These are phyloP conservation scores for Sialis lutaria DNA, from an alignment of 2,888 invertebrate genomes.

Conservation along the genomic window DNA sequence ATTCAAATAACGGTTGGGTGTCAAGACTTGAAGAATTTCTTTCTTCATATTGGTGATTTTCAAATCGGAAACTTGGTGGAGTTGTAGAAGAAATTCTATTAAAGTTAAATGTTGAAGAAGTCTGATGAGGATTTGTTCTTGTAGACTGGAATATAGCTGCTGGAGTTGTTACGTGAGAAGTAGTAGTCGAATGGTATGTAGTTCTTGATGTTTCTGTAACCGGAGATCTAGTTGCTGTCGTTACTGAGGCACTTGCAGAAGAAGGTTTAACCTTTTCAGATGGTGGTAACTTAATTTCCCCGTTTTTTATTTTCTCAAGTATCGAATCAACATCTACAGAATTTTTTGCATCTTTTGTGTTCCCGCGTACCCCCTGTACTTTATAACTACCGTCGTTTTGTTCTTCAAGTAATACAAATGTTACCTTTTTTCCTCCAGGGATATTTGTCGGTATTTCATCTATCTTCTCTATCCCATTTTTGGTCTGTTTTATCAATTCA, in stretches of 20 bases:
- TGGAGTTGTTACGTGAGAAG: slow-evolving; percentile 11
- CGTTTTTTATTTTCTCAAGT: slow-evolving; percentile 60
- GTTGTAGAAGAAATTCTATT: neutral
- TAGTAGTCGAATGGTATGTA: slow-evolving; percentile 7
- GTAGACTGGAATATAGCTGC: slow-evolving; percentile 13
- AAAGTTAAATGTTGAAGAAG: neutral
- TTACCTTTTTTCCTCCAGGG: slow-evolving; percentile 60
- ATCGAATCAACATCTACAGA: slow-evolving; percentile 64
- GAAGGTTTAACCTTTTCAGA: slow-evolving; percentile 16
- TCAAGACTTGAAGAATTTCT: neutral
- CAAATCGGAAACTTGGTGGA: too few species aligned
- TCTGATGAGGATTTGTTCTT: slow-evolving; percentile 10
- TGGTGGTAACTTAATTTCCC: slow-evolving; percentile 64
- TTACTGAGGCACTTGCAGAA: neutral
- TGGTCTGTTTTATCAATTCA: slow-evolving; percentile 60
- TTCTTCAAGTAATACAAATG: slow-evolving; percentile 72
- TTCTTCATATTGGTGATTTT: too few species aligned
- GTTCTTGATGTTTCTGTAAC: slow-evolving; percentile 11
- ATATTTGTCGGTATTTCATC: slow-evolving; percentile 38
- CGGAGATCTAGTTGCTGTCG: slow-evolving; percentile 13
- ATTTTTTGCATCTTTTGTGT: slow-evolving; percentile 46
- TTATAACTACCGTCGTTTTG: slow-evolving; percentile 73
- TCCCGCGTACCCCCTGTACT: slow-evolving; percentile 70
- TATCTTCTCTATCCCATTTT: slow-evolving; percentile 54
- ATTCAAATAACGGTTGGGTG: neutral